phyloP scores from a whole-genome alignment of 2,797 vertebrate species.

The Tenualosa thibaudeaui region DNA sequence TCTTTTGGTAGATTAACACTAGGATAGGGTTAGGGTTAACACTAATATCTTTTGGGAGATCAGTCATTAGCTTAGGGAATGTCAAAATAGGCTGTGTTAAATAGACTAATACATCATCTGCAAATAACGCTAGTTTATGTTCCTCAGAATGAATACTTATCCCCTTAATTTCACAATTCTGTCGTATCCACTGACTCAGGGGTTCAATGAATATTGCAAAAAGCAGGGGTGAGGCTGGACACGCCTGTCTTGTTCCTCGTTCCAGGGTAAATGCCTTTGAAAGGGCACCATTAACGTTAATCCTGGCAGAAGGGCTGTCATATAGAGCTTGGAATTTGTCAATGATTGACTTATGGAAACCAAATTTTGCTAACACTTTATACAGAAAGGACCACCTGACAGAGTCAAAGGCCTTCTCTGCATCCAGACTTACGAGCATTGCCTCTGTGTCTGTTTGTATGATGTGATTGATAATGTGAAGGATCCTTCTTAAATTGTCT shows the following conservation, averaged over 20 bases:
- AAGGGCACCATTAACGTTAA: background rate
- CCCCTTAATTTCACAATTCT: background rate
- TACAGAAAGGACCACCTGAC: slow-evolving; percentile 13
- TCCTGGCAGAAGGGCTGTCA: background rate
- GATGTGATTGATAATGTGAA: slow-evolving; percentile 19
- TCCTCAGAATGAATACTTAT: background rate
- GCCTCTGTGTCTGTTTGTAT: background rate
- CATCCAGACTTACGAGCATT: background rate
- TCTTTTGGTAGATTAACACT: background rate
- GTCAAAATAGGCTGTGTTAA: background rate
- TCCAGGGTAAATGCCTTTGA: background rate
- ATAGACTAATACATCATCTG: too few relatives aligned
- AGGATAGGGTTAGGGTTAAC: too few relatives aligned
- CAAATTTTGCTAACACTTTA: background rate
- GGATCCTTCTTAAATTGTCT: slow-evolving; percentile 28
- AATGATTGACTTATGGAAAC: slow-evolving; percentile 11
- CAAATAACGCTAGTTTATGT: background rate
- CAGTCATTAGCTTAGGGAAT: background rate
- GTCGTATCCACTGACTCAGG: background rate
- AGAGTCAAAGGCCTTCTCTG: background rate
- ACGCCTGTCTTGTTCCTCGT: background rate
- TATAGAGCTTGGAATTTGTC: background rate
- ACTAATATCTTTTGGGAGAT: background rate
- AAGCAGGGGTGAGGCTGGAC: background rate
- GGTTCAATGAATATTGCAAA: background rate